A percentile compares a stretch with the other conserved stretches of the same genome.
phyloP scores from a whole-genome alignment of 2,113 vertebrate genomes.

The Eulacestoma nigropectus region DNA sequence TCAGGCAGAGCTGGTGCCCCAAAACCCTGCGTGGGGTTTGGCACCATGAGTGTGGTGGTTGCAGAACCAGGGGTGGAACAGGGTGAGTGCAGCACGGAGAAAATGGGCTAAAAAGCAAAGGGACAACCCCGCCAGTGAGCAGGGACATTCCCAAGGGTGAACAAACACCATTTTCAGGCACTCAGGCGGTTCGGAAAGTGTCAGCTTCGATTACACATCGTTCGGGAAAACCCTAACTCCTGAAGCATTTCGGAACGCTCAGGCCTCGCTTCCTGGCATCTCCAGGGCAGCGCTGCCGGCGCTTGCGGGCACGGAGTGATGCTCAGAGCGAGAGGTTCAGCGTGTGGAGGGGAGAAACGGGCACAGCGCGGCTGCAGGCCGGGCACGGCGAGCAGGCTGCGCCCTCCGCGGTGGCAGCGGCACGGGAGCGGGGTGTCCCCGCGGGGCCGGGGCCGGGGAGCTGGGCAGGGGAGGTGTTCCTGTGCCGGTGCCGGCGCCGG shows the following conservation, averaged over 20 bases:
- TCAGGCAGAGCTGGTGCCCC: background rate
- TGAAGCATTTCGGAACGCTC: background rate
- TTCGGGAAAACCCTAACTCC: background rate
- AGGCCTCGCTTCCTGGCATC: background rate
- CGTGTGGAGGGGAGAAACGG: background rate
- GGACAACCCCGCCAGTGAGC: background rate
- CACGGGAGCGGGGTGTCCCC: background rate
- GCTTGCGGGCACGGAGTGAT: rapidly evolving
- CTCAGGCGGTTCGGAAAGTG: background rate
- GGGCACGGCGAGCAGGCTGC: background rate
- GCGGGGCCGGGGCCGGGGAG: rapidly evolving
- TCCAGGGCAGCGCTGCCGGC: rapidly evolving
- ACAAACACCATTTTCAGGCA: background rate
- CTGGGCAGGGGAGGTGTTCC: background rate
- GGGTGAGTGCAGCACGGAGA: rapidly evolving
- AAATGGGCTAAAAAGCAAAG: background rate
- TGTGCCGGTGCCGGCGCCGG: background rate
- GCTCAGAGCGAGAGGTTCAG: background rate
- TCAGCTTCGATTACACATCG: background rate
- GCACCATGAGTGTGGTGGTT: rapidly evolving
- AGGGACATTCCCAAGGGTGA: background rate
- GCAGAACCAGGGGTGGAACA: background rate
- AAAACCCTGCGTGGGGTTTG: background rate
- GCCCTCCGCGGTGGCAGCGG: background rate
- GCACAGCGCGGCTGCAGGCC: background rate